phyloP scores from a whole-genome alignment of 1,140 invertebrate species.

The Telenomus remus region DNA sequence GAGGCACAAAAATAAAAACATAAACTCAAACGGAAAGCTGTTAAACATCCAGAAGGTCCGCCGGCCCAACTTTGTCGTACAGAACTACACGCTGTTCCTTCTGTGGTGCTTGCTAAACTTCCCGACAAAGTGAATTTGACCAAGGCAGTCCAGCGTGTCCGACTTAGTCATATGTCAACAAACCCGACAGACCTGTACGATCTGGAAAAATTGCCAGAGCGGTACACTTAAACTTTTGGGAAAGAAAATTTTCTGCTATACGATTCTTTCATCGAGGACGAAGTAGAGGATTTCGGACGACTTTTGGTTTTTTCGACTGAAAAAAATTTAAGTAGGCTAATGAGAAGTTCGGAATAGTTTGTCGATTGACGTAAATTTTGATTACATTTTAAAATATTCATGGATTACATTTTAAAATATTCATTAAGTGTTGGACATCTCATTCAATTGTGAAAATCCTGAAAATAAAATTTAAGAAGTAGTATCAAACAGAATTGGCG shows the following conservation, averaged over 20 bases:
- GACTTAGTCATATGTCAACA: background rate
- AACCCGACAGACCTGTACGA: background rate
- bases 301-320: background rate
- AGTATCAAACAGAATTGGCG: no score
- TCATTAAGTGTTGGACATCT: background rate
- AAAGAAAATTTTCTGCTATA: background rate
- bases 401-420: no score
- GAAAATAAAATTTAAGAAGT: no score
- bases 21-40: conserved; percentile 2
- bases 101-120: background rate
- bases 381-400: no score
- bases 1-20: no score
- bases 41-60: conserved; percentile 5
- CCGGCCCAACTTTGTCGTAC: background rate
- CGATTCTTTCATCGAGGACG: background rate
- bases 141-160: background rate
- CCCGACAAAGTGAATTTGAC: background rate
- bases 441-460: background rate
- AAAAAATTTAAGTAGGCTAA: background rate
- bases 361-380: no score
- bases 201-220: background rate
- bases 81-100: background rate
- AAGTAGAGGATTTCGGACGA: background rate
- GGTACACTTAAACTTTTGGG: background rate
- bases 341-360: background rate